These are phyloP conservation scores for Euborellia annulipes DNA, from an alignment of 1,140 invertebrate species.

Conservation along the genomic window DNA sequence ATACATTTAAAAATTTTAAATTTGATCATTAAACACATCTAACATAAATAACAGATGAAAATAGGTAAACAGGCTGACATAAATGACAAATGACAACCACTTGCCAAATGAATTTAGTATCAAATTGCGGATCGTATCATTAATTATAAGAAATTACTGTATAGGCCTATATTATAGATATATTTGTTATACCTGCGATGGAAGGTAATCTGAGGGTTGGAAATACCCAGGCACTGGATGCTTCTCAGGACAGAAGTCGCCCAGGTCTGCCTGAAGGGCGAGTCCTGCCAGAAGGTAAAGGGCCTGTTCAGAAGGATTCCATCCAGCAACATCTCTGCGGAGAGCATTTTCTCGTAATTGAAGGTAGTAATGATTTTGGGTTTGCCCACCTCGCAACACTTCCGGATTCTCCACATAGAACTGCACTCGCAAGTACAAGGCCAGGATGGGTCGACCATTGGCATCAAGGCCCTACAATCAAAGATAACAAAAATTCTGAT, in stretches of 20 bases:
- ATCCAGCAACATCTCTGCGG: slow-evolving; percentile 43
- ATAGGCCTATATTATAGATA: too few species aligned
- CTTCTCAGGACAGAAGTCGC: slow-evolving; percentile 45
- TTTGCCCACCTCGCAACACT: too few species aligned
- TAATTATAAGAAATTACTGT: too few species aligned
- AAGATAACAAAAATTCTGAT: slow-evolving; percentile 5
- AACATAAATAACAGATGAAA: too few species aligned
- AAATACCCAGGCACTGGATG: slow-evolving; percentile 59
- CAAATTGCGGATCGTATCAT: too few species aligned
- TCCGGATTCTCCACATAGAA: slow-evolving; percentile 80
- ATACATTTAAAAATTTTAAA: too few species aligned
- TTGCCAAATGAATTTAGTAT: too few species aligned
- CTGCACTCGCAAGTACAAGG: slow-evolving; percentile 82
- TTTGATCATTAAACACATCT: too few species aligned
- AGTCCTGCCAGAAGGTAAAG: slow-evolving; percentile 67
- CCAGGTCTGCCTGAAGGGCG: slow-evolving; percentile 80
- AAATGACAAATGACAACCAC: too few species aligned
- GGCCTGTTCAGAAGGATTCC: slow-evolving; percentile 47
- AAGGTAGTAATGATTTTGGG: slow-evolving; percentile 71
- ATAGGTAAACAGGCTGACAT: too few species aligned
- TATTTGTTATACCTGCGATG: slow-evolving; percentile 37
- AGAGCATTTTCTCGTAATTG: slow-evolving; percentile 82
- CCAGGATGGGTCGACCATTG: slow-evolving; percentile 72
- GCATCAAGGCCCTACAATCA: slow-evolving; percentile 82
- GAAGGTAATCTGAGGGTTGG: slow-evolving; percentile 58